A percentile compares a stretch with the other conserved stretches of the same genome.
These are phyloP conservation scores for Sogatella furcifera DNA, from an alignment of 1,140 invertebrate species.

Conservation along the genomic window DNA sequence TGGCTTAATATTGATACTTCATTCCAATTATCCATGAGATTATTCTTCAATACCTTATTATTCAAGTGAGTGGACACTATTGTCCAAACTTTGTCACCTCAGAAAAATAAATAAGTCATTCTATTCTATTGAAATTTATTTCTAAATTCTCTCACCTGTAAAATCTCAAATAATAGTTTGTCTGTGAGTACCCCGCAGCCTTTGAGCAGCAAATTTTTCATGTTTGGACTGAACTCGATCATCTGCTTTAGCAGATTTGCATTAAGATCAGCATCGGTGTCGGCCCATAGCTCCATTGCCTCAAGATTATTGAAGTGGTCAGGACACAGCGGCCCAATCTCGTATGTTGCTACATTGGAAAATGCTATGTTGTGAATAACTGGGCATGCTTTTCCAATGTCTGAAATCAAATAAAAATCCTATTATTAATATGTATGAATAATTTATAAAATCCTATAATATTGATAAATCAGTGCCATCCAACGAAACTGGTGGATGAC, in stretches of 20 bases:
- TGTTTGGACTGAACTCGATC: constrained; percentile 16
- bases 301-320: constrained; percentile 23
- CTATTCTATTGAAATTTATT: too few species aligned
- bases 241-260: constrained; percentile 26
- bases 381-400: constrained; percentile 27
- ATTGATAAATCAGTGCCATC: too few species aligned
- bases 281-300: constrained; percentile 31
- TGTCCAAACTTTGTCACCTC: too few species aligned
- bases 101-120: too few species aligned
- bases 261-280: constrained; percentile 18
- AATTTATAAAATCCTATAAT: too few species aligned
- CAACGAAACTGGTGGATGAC: too few species aligned
- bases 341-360: constrained; percentile 24
- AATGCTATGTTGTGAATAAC: constrained; percentile 29
- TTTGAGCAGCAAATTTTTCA: constrained; percentile 29
- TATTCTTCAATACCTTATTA: too few species aligned
- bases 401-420: constrained; percentile 13
- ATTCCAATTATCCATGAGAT: too few species aligned
- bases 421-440: too few species aligned
- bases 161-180: constrained; percentile 25
- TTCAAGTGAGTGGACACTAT: too few species aligned
- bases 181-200: constrained; percentile 25
- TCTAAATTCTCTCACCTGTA: constrained; percentile 23
- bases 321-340: constrained; percentile 14
- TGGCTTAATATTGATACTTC: too few species aligned